phyloP scores from a whole-genome alignment of 2,888 invertebrate species.

The Erebia aethiops region DNA sequence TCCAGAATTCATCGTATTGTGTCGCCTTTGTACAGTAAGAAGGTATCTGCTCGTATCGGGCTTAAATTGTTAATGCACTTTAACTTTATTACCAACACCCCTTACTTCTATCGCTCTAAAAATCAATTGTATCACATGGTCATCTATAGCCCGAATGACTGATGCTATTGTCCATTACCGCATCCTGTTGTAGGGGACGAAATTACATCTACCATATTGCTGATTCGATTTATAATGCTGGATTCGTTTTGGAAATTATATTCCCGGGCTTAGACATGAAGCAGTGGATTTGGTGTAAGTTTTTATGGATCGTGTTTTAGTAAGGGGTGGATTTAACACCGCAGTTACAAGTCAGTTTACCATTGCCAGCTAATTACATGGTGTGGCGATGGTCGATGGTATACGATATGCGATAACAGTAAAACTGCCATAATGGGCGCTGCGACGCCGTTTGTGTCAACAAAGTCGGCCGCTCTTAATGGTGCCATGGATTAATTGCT shows the following conservation, averaged over 20 bases:
- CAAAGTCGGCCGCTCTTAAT: conserved; percentile 69
- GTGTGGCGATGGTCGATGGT: conserved; percentile 51
- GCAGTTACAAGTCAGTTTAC: conserved; percentile 56
- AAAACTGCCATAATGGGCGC: conserved; percentile 72
- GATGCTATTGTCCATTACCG: conserved; percentile 60
- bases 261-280: background rate
- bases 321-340: conserved; percentile 40
- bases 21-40: background rate
- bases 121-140: conserved; percentile 66
- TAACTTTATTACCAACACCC: conserved; percentile 5
- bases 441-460: conserved; percentile 67
- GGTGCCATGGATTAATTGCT: conserved; percentile 46
- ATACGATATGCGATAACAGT: conserved; percentile 78
- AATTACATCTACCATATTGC: conserved; percentile 29
- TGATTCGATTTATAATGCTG: conserved; percentile 44
- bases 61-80: background rate
- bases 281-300: conserved; percentile 18
- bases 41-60: background rate
- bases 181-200: conserved; percentile 54
- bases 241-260: conserved; percentile 11
- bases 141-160: conserved; percentile 61
- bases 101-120: conserved; percentile 43
- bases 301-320: conserved; percentile 14
- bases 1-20: background rate
- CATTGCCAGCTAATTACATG: conserved; percentile 73